Conservation (phyloP, 2,888 invertebrate species). For the Drosophila kambysellisi region DNA sequence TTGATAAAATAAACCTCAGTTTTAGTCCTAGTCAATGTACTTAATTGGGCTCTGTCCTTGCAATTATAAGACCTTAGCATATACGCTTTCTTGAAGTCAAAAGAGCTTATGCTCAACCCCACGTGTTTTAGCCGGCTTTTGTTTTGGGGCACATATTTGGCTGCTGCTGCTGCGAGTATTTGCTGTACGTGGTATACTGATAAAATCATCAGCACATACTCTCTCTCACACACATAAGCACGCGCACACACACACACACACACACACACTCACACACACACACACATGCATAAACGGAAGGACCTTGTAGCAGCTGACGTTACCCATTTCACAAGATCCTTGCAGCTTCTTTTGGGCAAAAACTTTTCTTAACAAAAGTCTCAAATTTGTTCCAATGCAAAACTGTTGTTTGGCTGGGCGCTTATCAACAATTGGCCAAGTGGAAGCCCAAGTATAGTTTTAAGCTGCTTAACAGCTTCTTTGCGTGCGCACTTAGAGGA, state of each 20-base stretch:
- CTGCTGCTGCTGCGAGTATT: slow-evolving; percentile 38
- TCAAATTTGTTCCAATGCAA: slow-evolving; percentile 79
- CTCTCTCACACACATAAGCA: not conserved
- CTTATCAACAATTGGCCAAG: slow-evolving; percentile 80
- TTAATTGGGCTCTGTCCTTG: not conserved
- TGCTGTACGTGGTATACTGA: slow-evolving; percentile 67
- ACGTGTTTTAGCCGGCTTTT: slow-evolving; percentile 37
- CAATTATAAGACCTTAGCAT: not conserved
- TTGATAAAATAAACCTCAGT: not conserved
- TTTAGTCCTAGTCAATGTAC: not conserved
- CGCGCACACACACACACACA: slow-evolving; percentile 7
- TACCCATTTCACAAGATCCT: slow-evolving; percentile 33
- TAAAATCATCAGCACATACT: slow-evolving; percentile 47
- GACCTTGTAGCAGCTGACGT: slow-evolving; percentile 45
- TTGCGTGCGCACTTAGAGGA: slow-evolving; percentile 49
- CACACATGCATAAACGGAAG: not conserved
- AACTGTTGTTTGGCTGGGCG: slow-evolving; percentile 78
- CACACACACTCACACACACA: slow-evolving; percentile 13
- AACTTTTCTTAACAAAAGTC: slow-evolving; percentile 72
- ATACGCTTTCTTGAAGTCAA: slow-evolving; percentile 1
- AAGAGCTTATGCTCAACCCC: not conserved
- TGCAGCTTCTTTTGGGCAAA: slow-evolving; percentile 49
- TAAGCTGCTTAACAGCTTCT: slow-evolving; percentile 81
- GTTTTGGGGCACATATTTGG: slow-evolving; percentile 45
- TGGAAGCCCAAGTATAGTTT: slow-evolving; percentile 74